Evolutionary conservation across 2,113 vertebrate species (phyloP), one percentile per base, ranked within the genome.

Genomic region (Toxotes jaculatrix): DNA sequence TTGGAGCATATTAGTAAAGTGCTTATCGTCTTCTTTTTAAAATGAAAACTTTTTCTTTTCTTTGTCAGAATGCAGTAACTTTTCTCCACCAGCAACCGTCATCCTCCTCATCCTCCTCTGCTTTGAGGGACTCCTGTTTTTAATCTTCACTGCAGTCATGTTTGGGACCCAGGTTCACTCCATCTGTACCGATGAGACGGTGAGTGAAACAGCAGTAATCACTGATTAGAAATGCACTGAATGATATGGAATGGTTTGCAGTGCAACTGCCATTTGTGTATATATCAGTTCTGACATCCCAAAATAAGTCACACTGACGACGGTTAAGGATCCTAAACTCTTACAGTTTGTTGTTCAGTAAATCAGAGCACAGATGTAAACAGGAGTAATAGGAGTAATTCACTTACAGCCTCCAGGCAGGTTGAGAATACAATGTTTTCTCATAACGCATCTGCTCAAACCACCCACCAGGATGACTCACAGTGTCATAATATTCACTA

Each of bases 141-240:
- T 99, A 84, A 97, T 99, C 77, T 99, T 99, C 95, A 99, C 98
- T 0, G 96, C 97, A 0, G 97, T 99, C 86, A 99, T 99, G 98
- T 99, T 99, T 71, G 98, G 98, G 74, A 99, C 97, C 17, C 98
- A 99, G 93, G 96, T 99, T 84, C 97, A 99, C 94, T 99, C 98
- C 81, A 99, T 99, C 94, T 99, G 98, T 87, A 94, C 95, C 0
- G 98, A 99, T 9, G 98, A 99, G 95, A 99, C 98, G 92, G 98
- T 99, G 89, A 95, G 90, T 86, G 13, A 56, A 27, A 3, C 38
- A 1, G 9, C 36, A 1, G 4, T 4, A 19, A 1, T 36, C 36
- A 36, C 36, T 36, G 36, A 36, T 36, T 36, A 4, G 11, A 43
- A 43, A 3, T 43, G 42, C 42, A 43, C 12, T 43, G 42, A 43